Evolutionary conservation across 1,140 invertebrate species (phyloP).

Genomic region (Drosophila suzukii): DNA sequence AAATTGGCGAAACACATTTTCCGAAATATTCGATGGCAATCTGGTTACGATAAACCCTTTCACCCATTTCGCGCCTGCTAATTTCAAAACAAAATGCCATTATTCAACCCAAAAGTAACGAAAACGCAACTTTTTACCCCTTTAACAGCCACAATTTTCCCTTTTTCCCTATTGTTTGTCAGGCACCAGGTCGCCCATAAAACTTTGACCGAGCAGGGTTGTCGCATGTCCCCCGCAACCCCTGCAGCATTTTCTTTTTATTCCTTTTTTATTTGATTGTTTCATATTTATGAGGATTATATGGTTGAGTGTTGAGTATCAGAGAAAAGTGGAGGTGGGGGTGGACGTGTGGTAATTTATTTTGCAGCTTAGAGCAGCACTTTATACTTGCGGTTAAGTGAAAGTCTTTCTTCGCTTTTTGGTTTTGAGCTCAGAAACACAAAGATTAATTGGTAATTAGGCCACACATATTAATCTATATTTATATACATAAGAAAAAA

Average conservation of each 20-base stretch:
- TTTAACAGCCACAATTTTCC: conserved; percentile 53
- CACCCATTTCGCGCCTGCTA: conserved; percentile 27
- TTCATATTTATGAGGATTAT: conserved; percentile 82
- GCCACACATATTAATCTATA: too few species aligned
- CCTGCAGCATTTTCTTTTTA: conserved; percentile 37
- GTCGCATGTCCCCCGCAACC: conserved; percentile 20
- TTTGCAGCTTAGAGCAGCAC: conserved; percentile 51
- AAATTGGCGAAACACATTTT: conserved; percentile 39
- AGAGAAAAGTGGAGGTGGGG: conserved; percentile 28
- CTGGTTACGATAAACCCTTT: conserved; percentile 22
- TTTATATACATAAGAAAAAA: too few species aligned
- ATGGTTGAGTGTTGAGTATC: conserved; percentile 58
- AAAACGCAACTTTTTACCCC: conserved; percentile 61
- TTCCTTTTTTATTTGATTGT: conserved; percentile 78
- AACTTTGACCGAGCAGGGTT: conserved; percentile 44
- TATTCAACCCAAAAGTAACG: conserved; percentile 57
- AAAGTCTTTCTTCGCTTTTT: conserved; percentile 19
- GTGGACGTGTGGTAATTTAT: conserved; percentile 69
- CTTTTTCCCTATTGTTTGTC: conserved; percentile 48
- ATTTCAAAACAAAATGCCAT: conserved; percentile 69
- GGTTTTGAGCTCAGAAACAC: not conserved
- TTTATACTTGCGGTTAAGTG: conserved; percentile 50
- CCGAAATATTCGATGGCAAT: conserved; percentile 45
- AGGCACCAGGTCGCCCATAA: conserved; percentile 35
- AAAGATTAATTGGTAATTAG: not conserved